Conservation (phyloP, 1,140 invertebrate genomes). For the Muscidifurax raptorellus region DNA sequence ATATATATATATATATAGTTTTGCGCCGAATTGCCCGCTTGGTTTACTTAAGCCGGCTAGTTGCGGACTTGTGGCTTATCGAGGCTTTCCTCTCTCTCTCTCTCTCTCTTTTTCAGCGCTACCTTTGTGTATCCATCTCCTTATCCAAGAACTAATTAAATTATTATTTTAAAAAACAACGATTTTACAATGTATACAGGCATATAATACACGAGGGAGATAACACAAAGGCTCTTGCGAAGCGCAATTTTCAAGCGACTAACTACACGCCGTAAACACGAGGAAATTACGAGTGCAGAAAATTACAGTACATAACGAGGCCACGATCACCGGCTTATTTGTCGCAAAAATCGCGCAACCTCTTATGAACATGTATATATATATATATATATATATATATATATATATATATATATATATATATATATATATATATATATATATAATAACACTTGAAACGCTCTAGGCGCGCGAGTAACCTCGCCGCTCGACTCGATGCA, state of each 20-base stretch:
- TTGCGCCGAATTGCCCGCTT: constrained; percentile 46
- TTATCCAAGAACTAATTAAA: background rate
- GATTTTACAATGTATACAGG: too few species aligned
- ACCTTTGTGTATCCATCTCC: too few species aligned
- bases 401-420: too few species aligned
- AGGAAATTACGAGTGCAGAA: background rate
- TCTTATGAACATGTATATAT: background rate
- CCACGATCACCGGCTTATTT: background rate
- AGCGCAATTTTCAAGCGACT: background rate
- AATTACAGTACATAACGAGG: background rate
- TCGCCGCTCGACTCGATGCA: too few species aligned
- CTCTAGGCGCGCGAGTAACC: background rate
- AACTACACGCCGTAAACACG: background rate
- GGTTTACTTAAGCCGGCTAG: constrained; percentile 47
- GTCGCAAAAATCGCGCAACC: background rate
- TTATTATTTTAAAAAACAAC: background rate
- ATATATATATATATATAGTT: too few species aligned
- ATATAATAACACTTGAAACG: background rate
- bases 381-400: too few species aligned
- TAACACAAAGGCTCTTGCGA: background rate
- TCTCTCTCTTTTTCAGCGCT: background rate
- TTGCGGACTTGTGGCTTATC: background rate
- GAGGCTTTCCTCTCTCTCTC: background rate
- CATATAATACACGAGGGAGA: background rate
- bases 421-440: too few species aligned